Base-by-base conservation (phyloP, 2,797 vertebrate species). In the Pristis pectinata region DNA sequence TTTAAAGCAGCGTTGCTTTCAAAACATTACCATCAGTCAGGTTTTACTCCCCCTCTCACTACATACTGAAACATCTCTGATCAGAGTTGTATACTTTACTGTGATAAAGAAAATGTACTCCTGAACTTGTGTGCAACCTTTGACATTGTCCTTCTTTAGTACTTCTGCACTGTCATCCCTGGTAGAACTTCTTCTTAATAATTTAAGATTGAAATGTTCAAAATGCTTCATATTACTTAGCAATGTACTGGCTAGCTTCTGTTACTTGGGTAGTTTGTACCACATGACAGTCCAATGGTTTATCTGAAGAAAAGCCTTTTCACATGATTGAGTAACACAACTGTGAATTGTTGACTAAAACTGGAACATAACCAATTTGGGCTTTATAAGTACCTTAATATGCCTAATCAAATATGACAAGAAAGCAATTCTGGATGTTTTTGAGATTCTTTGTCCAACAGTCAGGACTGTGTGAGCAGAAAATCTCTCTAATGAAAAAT, bases 361-460 rank as follows among this genome's bases (percentile, higher is more conserved):
- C 22, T 61, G 34, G n/a, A 64, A 91, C 34, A 37, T 91, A 61
- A 1, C 59, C 22, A 91, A 37, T 91, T 5, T 61, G 17, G 56
- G 61, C 85, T 64, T 17, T 37, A n/a, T 87, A 91, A 91, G 59
- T 91, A 64, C 56, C 59, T 91, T 91, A 91, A n/a, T 37, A 24
- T 61, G 59, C 56, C 30, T 59, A 87, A 87, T 56, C 83, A 56
- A n/a, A 27, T 91, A n/a, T 15, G 34, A 19, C 59, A 87, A 11
- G 30, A 87, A 59, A 87, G 27, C 53, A n/a, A 59, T n/a, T 56
- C 30, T 59, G 15, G 53, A 59, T 59, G 3, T n/a, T 59, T 34
- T 85, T n/a, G 3, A 87, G 53, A 56, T 22, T 49, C 53, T n/a
- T 85, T 87, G 49, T n/a, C 53, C 59, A 56, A 17, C 11, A 59